These are phyloP conservation scores for Cryptoprocta ferox DNA, from an alignment of 2,797 vertebrate species.

Conservation along the genomic window DNA sequence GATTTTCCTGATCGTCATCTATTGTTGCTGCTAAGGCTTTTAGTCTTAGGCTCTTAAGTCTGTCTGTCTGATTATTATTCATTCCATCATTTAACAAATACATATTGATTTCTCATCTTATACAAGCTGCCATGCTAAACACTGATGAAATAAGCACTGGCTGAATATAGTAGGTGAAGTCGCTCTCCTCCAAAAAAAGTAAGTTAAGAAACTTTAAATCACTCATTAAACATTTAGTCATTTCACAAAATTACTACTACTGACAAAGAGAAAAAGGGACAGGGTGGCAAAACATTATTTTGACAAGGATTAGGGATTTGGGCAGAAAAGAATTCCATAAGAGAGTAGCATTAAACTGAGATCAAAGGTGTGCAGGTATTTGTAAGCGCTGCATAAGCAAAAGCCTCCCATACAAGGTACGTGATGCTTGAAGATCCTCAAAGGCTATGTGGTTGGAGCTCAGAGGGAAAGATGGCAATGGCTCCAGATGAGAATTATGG, in stretches of 20 bases:
- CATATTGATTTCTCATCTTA: slow-evolving; percentile 46
- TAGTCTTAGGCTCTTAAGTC: not conserved
- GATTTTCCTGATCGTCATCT: not conserved
- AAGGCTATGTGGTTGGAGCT: not conserved
- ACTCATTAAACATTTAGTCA: not conserved
- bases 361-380: not conserved
- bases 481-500: not conserved
- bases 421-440: not conserved
- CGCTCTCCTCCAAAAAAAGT: not conserved
- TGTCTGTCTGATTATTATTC: slow-evolving; percentile 5
- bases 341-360: not conserved
- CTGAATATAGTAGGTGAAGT: not conserved
- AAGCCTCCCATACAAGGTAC: not conserved
- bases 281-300: not conserved
- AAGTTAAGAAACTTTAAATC: not conserved
- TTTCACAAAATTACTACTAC: not conserved
- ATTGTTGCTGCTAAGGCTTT: not conserved
- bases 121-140: not conserved
- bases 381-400: not conserved
- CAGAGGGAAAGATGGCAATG: not conserved
- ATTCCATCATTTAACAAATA: slow-evolving; percentile 21
- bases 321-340: not conserved
- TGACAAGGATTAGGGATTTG: not conserved
- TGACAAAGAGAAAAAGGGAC: not conserved
- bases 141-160: not conserved